Conservation (phyloP, 1,140 invertebrate genomes). For the Brachionus paranguensis region DNA sequence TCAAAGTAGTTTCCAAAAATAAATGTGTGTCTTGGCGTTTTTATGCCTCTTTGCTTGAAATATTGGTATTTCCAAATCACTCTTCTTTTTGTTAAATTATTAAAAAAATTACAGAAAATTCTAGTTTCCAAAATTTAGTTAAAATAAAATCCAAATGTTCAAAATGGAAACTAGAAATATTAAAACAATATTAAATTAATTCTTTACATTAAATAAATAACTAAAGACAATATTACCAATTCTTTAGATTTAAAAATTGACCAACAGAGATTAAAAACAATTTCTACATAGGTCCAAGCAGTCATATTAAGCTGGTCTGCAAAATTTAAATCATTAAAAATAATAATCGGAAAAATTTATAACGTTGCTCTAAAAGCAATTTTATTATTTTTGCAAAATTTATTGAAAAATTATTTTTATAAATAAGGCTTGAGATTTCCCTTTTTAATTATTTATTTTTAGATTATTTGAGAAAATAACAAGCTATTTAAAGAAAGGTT, state of each 20-base stretch:
- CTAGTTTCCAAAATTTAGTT: background rate
- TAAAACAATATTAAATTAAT: background rate
- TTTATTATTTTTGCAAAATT: background rate
- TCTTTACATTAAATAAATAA: background rate
- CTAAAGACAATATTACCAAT: background rate
- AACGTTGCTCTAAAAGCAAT: background rate
- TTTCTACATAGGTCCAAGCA: background rate
- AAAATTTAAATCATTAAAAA: no score
- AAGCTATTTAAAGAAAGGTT: no score
- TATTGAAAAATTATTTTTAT: background rate
- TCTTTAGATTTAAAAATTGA: background rate
- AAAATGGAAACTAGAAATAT: no score
- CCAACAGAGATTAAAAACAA: background rate
- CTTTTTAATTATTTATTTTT: background rate
- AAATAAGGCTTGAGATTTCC: background rate
- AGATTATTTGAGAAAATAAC: no score
- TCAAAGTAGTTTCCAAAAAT: background rate
- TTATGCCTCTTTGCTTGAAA: background rate
- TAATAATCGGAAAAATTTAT: no score
- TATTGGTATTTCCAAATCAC: background rate
- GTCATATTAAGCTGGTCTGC: background rate
- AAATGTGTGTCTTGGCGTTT: background rate
- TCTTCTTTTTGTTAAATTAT: background rate
- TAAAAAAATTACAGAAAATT: background rate
- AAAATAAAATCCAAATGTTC: background rate